Base-by-base conservation (phyloP, 1,140 invertebrate species). In the Chironomus striatipennis region DNA sequence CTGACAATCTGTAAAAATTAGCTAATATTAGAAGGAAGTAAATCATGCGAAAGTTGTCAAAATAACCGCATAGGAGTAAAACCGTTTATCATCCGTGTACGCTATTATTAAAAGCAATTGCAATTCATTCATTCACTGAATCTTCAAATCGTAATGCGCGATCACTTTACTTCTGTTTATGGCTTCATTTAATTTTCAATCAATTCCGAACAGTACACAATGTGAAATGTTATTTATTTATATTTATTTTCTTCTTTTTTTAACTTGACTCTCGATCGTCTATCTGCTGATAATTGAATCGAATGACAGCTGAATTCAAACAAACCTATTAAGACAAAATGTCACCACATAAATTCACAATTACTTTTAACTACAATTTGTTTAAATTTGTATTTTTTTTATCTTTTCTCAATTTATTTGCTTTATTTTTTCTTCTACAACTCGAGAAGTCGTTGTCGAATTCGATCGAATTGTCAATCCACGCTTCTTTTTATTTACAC, bases 151-250 rank as follows among this genome's bases (percentile, higher is more conserved):
- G 47, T 12, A 57, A n/a, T 57, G 47, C n/a, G 47, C 12, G 47
- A 57, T 57, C 47, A 57, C 47, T 57, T 34, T 34, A 34, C 24
- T 34, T 34, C 47, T 57, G 12, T 57, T 57, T 57, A 57, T n/a
- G 47, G 47, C 47, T 57, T 57, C 47, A 57, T 57, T 57, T 57
- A 57, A 57, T 57, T n/a, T 57, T 57, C 47, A 57, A 57, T 57
- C 47, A 57, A 57, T n/a, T 57, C n/a, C 3, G 5, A 57, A n/a
- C 9, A 15, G 47, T 15, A 15, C 47, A 57, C 47, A 57, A 34
- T 34, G 5, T 2, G 24, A 34, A 57, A 57, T 57, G 47, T 57
- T 34, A 34, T 34, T 34, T 34, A 34, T 34, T 34, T 34, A 34
- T 34, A 34, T 34, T 34, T 34, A n/a, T n/a, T n/a, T n/a, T n/a